A percentile compares a stretch with the other conserved stretches of the same genome.
phyloP scores from a whole-genome alignment of 30 jellyfish, hydroid and myxozoan genomes.

The Aurelia coerulea region DNA sequence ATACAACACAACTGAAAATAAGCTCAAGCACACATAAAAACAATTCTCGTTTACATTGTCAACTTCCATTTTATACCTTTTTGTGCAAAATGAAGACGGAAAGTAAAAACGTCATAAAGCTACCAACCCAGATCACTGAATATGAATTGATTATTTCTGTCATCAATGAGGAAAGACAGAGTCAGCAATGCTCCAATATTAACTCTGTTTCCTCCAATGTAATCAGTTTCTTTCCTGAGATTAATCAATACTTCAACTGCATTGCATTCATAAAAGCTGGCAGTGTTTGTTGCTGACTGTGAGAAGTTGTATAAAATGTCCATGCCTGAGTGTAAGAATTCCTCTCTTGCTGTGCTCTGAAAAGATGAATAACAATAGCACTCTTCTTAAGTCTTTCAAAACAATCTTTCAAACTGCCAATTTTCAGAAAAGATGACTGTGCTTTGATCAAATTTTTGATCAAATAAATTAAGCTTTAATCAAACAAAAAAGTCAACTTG shows the following conservation, averaged over 20 bases:
- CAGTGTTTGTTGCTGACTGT: conserved; percentile 43
- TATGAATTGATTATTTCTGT: conserved; percentile 73
- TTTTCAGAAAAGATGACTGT: too few species aligned
- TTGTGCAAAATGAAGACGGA: background rate
- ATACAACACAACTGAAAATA: too few species aligned
- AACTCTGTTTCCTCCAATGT: conserved; percentile 82
- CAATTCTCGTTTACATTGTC: too few species aligned
- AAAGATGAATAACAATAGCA: background rate
- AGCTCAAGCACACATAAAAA: too few species aligned
- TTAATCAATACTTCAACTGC: conserved; percentile 69
- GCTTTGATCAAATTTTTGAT: too few species aligned
- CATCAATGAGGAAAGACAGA: conserved; percentile 80
- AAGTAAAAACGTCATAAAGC: background rate
- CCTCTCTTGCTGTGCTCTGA: conserved; percentile 90
- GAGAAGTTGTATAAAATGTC: conserved; percentile 84
- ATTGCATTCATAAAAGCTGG: conserved; percentile 63
- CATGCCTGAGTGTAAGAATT: conserved; percentile 69
- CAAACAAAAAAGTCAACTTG: too few species aligned
- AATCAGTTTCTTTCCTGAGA: conserved; percentile 76
- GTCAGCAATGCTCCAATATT: conserved; percentile 76
- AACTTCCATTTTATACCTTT: background rate
- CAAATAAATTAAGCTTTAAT: too few species aligned
- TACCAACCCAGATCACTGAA: conserved; percentile 57
- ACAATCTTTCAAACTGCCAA: too few species aligned
- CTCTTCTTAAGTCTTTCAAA: background rate